A percentile compares a stretch with the other conserved stretches of the same genome.
These are phyloP conservation scores for Neodiprion pinetum DNA, from an alignment of 1,140 invertebrate species.

Conservation along the genomic window DNA sequence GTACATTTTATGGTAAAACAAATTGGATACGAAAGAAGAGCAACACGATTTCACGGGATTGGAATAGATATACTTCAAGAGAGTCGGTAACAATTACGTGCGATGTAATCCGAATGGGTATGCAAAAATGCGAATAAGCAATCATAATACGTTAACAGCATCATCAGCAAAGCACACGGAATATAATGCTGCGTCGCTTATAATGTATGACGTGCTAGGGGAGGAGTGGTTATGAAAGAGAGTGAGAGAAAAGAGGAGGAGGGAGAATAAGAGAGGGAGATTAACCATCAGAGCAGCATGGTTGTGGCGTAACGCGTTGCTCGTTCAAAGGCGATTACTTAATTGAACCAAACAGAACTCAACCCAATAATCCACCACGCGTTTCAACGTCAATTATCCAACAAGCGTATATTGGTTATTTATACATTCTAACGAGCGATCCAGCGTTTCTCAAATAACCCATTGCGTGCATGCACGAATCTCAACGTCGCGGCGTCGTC, in stretches of 20 bases:
- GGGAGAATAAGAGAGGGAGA: neutral
- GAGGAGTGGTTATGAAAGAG: too few relatives aligned
- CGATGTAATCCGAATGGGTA: too few relatives aligned
- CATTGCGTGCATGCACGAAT: too few relatives aligned
- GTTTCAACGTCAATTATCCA: neutral
- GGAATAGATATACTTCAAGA: too few relatives aligned
- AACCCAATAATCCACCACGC: slow-evolving; percentile 5
- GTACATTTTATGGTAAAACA: too few relatives aligned
- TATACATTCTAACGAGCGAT: too few relatives aligned
- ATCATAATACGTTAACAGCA: slow-evolving; percentile 1
- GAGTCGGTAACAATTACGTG: too few relatives aligned
- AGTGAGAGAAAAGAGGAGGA: neutral
- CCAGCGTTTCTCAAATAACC: too few relatives aligned
- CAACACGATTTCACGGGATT: too few relatives aligned
- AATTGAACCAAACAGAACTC: slow-evolving; percentile 4
- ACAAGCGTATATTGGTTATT: too few relatives aligned
- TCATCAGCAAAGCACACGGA: slow-evolving; percentile 6
- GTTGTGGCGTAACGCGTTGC: neutral
- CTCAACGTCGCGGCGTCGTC: too few relatives aligned
- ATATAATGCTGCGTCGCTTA: neutral
- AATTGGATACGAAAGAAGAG: too few relatives aligned
- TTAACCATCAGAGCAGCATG: neutral
- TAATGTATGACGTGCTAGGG: neutral
- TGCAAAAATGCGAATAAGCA: neutral
- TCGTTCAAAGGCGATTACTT: slow-evolving; percentile 7